Percentiles rank a stretch among this genome's conserved stretches.
phyloP scores from a whole-genome alignment of 2,113 vertebrate species.

The Illadopsis cleaveri region DNA sequence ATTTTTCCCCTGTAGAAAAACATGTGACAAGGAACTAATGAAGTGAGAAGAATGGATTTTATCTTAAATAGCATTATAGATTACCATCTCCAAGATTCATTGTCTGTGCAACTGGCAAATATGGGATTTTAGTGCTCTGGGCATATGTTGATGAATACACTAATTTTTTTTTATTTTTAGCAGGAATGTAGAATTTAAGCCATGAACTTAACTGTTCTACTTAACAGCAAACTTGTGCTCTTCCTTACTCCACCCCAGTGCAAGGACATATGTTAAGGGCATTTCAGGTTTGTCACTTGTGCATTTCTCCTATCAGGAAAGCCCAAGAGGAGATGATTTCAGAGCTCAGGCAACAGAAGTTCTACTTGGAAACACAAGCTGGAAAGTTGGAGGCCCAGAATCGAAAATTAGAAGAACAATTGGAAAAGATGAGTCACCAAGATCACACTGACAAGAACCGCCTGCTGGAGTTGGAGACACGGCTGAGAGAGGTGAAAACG shows the following conservation, averaged over 20 bases:
- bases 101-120: not conserved
- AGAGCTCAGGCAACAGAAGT: slow-evolving; percentile 98
- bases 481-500: slow-evolving; percentile 88
- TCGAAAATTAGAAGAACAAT: slow-evolving; percentile 95
- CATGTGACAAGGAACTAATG: not conserved
- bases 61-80: not conserved
- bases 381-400: slow-evolving; percentile 98
- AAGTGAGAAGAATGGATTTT: not conserved
- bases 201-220: not conserved
- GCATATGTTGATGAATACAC: not conserved
- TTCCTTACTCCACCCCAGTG: not conserved
- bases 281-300: not conserved
- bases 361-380: slow-evolving; percentile 97
- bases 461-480: slow-evolving; percentile 88
- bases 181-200: not conserved
- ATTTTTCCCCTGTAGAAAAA: not conserved
- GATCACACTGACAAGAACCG: slow-evolving; percentile 93
- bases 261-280: not conserved
- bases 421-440: slow-evolving; percentile 96
- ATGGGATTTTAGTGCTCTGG: not conserved
- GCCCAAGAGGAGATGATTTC: slow-evolving; percentile 99
- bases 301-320: slow-evolving; percentile 83
- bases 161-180: not conserved
- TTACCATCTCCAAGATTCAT: not conserved
- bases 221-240: not conserved